phyloP scores from a whole-genome alignment of 2,888 invertebrate genomes.

The Plebejus melissa region DNA sequence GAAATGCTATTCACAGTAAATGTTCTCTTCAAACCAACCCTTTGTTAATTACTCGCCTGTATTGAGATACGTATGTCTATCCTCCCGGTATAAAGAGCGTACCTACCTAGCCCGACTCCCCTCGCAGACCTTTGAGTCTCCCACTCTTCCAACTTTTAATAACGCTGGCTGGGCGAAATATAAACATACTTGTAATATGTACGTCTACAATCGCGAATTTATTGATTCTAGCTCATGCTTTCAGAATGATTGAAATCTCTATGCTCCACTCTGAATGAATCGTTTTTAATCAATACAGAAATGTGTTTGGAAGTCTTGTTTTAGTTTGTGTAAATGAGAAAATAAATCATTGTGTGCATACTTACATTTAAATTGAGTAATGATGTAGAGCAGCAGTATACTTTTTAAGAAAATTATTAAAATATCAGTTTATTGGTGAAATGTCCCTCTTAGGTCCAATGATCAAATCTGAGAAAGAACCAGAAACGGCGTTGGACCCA shows the following conservation, averaged over 20 bases:
- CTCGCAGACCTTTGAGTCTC: constrained; percentile 33
- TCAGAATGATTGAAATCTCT: not conserved
- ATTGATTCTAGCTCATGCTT: constrained; percentile 22
- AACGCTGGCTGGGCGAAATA: constrained; percentile 32
- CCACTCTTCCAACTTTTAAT: constrained; percentile 42
- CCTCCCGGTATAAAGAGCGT: constrained; percentile 24
- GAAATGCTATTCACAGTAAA: not conserved
- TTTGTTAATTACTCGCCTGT: constrained; percentile 20
- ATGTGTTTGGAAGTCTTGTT: not conserved
- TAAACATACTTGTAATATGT: constrained; percentile 6
- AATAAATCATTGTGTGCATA: not conserved
- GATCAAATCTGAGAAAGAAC: not conserved
- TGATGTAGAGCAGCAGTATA: not conserved
- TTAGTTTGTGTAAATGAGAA: not conserved
- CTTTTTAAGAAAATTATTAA: not conserved
- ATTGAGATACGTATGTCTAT: constrained; percentile 14
- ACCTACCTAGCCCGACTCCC: not conserved
- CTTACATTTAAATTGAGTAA: no score
- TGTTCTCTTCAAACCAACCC: constrained; percentile 2
- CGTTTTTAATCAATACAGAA: not conserved
- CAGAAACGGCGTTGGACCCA: not conserved
- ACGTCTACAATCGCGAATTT: constrained; percentile 21
- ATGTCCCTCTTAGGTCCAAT: not conserved
- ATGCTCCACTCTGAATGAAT: not conserved
- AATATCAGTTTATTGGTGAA: not conserved